Conservation (phyloP, 2,113 vertebrate genomes). For the Condylura cristata region DNA sequence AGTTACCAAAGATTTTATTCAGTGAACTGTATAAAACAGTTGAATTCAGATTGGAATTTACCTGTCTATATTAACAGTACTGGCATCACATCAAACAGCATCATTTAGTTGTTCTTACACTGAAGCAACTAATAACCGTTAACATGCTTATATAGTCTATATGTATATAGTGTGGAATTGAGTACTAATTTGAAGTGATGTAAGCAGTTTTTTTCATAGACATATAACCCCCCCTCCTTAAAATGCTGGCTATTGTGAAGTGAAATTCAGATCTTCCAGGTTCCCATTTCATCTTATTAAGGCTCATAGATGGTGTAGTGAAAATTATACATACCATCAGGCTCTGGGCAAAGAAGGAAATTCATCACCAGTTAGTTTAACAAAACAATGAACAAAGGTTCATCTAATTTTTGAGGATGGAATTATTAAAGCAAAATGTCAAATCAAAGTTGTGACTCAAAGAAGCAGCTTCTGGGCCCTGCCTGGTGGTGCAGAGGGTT, state of each 20-base stretch:
- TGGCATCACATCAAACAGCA: neutral
- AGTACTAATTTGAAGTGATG: neutral
- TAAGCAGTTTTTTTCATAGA: neutral
- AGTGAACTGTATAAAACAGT: neutral
- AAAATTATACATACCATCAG: neutral
- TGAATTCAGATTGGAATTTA: neutral
- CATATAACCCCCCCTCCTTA: neutral
- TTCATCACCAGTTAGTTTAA: neutral
- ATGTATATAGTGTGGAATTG: neutral
- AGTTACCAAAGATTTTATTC: neutral
- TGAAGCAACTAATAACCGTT: neutral
- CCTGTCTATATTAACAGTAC: neutral
- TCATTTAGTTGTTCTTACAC: neutral
- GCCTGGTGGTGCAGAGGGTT: fast-evolving
- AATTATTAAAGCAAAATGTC: neutral
- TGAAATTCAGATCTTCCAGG: neutral
- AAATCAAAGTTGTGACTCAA: neutral
- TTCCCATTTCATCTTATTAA: neutral
- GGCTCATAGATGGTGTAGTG: neutral
- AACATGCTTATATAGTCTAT: neutral
- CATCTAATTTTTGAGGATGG: neutral
- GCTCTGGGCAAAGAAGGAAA: neutral
- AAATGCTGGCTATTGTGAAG: neutral
- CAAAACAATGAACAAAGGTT: no score
- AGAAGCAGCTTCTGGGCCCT: neutral